Conservation (phyloP, 2,888 invertebrate species). For the Tholera decimalis region DNA sequence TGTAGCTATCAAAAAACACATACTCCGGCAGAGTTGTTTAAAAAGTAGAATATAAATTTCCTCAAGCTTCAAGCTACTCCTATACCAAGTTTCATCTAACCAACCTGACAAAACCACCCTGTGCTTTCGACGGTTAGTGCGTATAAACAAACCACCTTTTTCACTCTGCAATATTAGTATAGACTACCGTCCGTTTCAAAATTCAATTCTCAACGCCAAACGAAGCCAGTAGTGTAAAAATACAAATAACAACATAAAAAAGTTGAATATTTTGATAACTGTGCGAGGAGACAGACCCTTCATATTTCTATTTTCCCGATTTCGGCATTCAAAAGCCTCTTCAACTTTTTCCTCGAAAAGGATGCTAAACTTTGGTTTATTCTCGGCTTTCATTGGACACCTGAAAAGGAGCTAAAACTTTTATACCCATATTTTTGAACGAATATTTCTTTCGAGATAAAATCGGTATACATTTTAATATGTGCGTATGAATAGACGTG, state of each 20-base stretch:
- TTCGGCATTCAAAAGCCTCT: constrained; percentile 1
- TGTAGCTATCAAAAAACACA: too few species aligned
- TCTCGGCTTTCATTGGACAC: neutral
- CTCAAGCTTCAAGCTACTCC: too few species aligned
- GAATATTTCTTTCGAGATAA: constrained; percentile 8
- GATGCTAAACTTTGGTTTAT: constrained; percentile 4
- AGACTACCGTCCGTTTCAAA: too few species aligned
- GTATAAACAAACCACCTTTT: too few species aligned
- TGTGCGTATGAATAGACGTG: neutral
- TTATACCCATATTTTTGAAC: neutral
- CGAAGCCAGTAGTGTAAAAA: neutral
- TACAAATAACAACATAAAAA: neutral
- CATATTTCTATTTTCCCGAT: constrained; percentile 1
- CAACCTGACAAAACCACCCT: too few species aligned
- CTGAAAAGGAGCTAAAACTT: constrained; percentile 18
- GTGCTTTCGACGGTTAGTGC: too few species aligned
- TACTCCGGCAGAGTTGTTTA: too few species aligned
- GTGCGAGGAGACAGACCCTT: neutral
- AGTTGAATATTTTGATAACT: neutral
- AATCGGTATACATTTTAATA: neutral
- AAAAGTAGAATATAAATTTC: too few species aligned
- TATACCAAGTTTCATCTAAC: too few species aligned
- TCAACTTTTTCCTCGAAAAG: constrained; percentile 13
- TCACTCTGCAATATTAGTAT: too few species aligned
- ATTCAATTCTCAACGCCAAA: neutral